Percentiles rank a stretch among this genome's conserved stretches.
phyloP scores from a whole-genome alignment of 2,888 invertebrate species.

The Phania funesta region DNA sequence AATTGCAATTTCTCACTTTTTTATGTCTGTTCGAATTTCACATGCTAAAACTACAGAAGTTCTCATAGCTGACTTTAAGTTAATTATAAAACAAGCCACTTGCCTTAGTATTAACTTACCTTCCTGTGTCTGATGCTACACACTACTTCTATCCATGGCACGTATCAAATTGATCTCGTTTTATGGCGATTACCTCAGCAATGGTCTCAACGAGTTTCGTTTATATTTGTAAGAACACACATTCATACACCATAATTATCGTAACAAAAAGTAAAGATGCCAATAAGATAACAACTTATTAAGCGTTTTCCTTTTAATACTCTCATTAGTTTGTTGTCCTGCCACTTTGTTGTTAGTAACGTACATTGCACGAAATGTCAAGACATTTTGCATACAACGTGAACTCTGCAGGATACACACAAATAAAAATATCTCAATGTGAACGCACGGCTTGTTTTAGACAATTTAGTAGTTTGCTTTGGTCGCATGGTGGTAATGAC shows the following conservation, averaged over 20 bases:
- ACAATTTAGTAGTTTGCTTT: conserved; percentile 41
- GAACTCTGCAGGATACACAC: neutral
- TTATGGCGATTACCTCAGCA: conserved; percentile 57
- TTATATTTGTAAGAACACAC: neutral
- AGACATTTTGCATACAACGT: conserved; percentile 5
- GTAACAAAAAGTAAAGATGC: conserved; percentile 61
- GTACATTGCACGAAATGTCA: conserved; percentile 3
- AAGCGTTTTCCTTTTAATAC: conserved; percentile 75
- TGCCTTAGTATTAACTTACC: neutral
- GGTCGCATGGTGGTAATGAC: conserved; percentile 72
- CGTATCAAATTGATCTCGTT: conserved; percentile 56
- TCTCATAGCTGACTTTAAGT: neutral
- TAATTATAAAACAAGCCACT: conserved; percentile 1
- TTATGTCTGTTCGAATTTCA: too few relatives aligned
- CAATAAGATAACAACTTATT: conserved; percentile 73
- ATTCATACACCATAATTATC: conserved; percentile 8
- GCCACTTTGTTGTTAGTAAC: conserved; percentile 6
- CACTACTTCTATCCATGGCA: too few relatives aligned
- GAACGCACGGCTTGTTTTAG: conserved; percentile 12
- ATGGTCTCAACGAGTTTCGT: conserved; percentile 11
- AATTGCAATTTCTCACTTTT: too few relatives aligned
- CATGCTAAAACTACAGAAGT: too few relatives aligned
- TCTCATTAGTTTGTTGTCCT: conserved; percentile 73
- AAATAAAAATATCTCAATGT: neutral
- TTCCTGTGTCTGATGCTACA: neutral